A percentile compares a stretch with the other conserved stretches of the same genome.
Conservation (phyloP, 1,140 invertebrate genomes). For the Limonius californicus region DNA sequence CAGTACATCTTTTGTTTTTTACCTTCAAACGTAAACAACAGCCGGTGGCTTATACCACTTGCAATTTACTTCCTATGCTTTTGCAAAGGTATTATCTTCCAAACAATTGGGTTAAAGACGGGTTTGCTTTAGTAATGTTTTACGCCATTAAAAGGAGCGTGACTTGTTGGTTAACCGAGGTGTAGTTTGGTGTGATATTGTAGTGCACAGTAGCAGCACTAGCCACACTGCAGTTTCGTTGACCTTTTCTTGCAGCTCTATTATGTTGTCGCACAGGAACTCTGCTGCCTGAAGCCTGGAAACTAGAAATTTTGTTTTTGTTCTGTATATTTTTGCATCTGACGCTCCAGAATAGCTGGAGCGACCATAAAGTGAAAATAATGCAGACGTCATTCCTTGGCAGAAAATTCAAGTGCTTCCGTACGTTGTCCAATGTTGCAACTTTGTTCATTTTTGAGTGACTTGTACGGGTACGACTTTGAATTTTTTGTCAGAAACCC, state of each 20-base stretch:
- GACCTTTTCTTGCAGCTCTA: slow-evolving; percentile 1
- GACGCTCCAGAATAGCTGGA: slow-evolving; percentile 6
- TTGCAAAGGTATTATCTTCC: too few relatives aligned
- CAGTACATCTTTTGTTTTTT: too few relatives aligned
- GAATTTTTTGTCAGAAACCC: background rate
- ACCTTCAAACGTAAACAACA: too few relatives aligned
- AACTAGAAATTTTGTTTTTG: slow-evolving; percentile 2
- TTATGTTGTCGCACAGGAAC: slow-evolving; percentile 11
- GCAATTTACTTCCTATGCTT: too few relatives aligned
- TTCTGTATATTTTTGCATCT: background rate
- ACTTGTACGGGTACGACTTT: background rate
- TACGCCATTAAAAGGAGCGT: too few relatives aligned
- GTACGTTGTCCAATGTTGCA: too few relatives aligned
- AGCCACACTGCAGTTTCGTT: slow-evolving; percentile 17
- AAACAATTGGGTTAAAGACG: too few relatives aligned
- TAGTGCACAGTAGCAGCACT: slow-evolving; percentile 33
- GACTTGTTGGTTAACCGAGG: slow-evolving; percentile 5
- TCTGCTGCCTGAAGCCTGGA: slow-evolving; percentile 12
- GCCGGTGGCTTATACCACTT: too few relatives aligned
- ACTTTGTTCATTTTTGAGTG: background rate
- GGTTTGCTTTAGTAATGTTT: too few relatives aligned
- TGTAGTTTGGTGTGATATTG: slow-evolving; percentile 41
- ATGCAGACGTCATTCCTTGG: background rate
- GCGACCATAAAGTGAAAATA: background rate
- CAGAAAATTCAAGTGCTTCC: background rate